Conservation (phyloP, 37 sponge, comb jelly and placozoan genomes). For the Ephydatia muelleri region DNA sequence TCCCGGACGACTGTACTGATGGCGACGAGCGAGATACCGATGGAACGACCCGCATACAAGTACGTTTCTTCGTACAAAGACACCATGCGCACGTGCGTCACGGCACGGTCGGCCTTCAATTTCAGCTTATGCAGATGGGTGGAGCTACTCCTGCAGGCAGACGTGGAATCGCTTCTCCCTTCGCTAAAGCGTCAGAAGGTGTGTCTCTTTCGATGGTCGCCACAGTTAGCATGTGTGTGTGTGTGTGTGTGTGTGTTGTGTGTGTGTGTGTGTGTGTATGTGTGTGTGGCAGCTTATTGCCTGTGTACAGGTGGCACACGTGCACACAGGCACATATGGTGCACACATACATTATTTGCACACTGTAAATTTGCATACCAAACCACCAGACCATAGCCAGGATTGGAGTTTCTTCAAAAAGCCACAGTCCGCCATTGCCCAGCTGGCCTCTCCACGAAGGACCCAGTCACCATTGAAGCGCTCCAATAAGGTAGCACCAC, state of each 20-base stretch:
- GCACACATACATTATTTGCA: too few relatives aligned
- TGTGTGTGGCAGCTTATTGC: too few relatives aligned
- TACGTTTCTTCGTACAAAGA: neutral
- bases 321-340: neutral
- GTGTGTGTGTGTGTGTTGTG: neutral
- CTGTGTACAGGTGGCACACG: neutral
- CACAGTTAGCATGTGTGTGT: neutral
- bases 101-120: neutral
- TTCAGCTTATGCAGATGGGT: neutral
- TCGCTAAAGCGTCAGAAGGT: neutral
- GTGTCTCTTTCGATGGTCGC: neutral
- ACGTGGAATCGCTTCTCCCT: neutral
- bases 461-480: slow-evolving; percentile 53
- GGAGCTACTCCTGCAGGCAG: neutral
- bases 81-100: neutral
- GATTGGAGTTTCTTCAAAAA: neutral
- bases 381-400: neutral
- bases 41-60: neutral
- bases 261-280: too few relatives aligned
- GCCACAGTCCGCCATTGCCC: neutral
- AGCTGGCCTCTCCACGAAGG: slow-evolving; percentile 33
- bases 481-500: slow-evolving; percentile 67
- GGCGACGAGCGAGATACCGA: neutral
- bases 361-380: too few relatives aligned
- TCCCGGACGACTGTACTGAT: neutral